Evolutionary conservation across 37 sponge, comb jelly and placozoan species (phyloP).

Genomic region (Aphrocallistes beatrix): DNA sequence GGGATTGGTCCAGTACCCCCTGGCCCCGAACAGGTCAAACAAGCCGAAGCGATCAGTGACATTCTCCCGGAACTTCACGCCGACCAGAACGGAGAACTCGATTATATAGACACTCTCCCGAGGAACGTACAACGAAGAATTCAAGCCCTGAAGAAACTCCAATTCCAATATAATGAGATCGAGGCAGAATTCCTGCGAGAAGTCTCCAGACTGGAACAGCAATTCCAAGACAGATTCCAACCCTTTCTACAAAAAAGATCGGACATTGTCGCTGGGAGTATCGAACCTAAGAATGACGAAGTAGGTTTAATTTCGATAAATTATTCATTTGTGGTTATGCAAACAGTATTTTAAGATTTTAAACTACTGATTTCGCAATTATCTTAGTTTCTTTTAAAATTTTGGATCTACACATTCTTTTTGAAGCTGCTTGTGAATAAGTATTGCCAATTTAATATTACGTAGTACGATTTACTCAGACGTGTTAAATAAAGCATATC

Average conservation of each 20-base stretch:
- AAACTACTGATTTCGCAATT: too few relatives aligned
- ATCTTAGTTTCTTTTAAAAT: too few relatives aligned
- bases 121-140: background rate
- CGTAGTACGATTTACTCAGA: too few relatives aligned
- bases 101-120: background rate
- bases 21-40: background rate
- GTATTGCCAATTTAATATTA: too few relatives aligned
- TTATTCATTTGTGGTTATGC: too few relatives aligned
- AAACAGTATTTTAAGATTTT: too few relatives aligned
- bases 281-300: slow-evolving; percentile 85
- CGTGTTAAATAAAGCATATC: too few relatives aligned
- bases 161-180: background rate
- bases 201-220: background rate
- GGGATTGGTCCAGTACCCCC: background rate
- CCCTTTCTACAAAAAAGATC: slow-evolving; percentile 24
- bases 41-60: background rate
- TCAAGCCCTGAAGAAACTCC: background rate
- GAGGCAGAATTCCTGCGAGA: background rate
- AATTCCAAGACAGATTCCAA: background rate
- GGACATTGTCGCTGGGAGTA: slow-evolving; percentile 59
- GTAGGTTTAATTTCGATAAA: too few relatives aligned
- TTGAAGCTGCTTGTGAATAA: too few relatives aligned
- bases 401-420: too few relatives aligned
- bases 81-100: background rate
- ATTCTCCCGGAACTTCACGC: background rate